Evolutionary conservation across 2,797 vertebrate genomes (phyloP).

Genomic region (Saxicola maurus): DNA sequence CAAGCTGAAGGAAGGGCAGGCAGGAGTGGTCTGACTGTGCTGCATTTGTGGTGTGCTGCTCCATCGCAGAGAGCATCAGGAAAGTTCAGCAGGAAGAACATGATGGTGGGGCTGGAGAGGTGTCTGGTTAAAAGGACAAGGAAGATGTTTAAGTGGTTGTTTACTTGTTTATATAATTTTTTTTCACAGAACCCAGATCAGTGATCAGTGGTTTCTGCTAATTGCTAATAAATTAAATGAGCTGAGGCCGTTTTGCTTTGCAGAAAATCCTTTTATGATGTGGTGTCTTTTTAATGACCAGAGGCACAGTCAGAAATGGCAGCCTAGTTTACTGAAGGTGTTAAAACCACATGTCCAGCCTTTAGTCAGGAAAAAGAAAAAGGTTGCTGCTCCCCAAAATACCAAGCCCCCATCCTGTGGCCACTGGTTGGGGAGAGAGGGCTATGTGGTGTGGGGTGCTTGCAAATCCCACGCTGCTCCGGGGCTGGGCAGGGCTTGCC

Average conservation of each 20-base stretch:
- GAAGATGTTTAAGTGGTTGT: neutral
- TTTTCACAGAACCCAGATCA: neutral
- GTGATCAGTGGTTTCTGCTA: neutral
- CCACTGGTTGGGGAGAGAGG: fast-evolving
- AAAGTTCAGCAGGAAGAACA: neutral
- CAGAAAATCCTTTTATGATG: neutral
- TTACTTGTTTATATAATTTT: neutral
- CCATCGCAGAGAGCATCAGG: neutral
- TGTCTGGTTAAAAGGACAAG: neutral
- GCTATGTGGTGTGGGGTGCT: neutral
- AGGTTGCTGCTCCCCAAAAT: neutral
- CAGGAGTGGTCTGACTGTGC: neutral
- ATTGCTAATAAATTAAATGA: neutral
- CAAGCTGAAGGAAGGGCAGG: neutral
- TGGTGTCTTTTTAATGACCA: neutral
- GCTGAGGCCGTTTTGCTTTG: neutral
- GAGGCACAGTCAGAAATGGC: neutral
- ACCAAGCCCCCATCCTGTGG: fast-evolving
- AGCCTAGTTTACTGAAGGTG: neutral
- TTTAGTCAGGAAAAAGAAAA: neutral
- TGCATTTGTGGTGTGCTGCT: fast-evolving
- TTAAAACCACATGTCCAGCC: neutral
- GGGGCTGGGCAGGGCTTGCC: neutral
- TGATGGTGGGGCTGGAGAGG: neutral
- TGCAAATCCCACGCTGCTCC: fast-evolving